A percentile compares a stretch with the other conserved stretches of the same genome.
Conservation (phyloP, 92 coral and sea anemone genomes). For the Metridium senile region DNA sequence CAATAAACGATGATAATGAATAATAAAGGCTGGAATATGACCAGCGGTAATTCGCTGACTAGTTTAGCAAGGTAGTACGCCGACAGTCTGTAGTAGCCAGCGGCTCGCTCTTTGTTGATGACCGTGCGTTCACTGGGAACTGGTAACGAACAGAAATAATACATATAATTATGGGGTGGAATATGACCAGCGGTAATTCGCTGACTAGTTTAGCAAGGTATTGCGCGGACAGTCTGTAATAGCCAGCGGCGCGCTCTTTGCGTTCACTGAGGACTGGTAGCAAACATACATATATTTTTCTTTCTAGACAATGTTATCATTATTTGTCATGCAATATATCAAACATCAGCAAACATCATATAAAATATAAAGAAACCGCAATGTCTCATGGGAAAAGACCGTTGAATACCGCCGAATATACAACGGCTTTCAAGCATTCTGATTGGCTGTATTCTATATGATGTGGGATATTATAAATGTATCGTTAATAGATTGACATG, state of each 20-base stretch:
- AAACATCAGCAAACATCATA: no score
- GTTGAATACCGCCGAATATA: no score
- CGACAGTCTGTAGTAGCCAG: conserved; percentile 93
- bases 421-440: no score
- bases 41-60: conserved; percentile 88
- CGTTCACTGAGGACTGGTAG: conserved; percentile 79
- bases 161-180: conserved; percentile 25
- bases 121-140: conserved; percentile 88
- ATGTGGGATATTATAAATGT: no score
- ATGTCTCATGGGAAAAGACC: no score
- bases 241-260: conserved; percentile 91
- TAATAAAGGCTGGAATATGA: conserved; percentile 67
- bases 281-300: background rate
- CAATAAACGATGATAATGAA: conserved; percentile 77
- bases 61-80: conserved; percentile 91
- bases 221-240: conserved; percentile 96
- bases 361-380: no score
- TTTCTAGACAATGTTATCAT: no score
- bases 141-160: conserved; percentile 8
- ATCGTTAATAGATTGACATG: no score
- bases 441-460: no score
- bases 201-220: conserved; percentile 83
- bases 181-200: conserved; percentile 84
- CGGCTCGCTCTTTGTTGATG: conserved; percentile 87
- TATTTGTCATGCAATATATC: no score